These are phyloP conservation scores for Syrrhaptes paradoxus DNA, from an alignment of 2,113 vertebrate species.

Conservation along the genomic window DNA sequence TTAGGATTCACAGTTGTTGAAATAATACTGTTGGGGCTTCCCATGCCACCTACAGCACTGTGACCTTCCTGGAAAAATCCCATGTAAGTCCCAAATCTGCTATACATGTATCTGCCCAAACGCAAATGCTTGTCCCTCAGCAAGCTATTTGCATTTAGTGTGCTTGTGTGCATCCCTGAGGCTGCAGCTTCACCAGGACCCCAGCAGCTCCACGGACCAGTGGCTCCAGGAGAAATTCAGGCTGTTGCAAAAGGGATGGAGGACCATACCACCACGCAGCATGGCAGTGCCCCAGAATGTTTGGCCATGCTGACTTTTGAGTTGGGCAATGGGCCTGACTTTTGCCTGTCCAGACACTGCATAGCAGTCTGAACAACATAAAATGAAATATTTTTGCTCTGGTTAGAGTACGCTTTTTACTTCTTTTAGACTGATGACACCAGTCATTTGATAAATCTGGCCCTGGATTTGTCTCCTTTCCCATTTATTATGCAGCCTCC, in stretches of 20 bases:
- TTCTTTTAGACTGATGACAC: background rate
- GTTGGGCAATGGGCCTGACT: accelerated
- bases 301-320: background rate
- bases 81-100: background rate
- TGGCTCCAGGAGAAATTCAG: background rate
- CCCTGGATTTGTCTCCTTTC: background rate
- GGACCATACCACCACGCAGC: accelerated
- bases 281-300: accelerated
- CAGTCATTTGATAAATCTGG: background rate
- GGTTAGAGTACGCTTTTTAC: background rate
- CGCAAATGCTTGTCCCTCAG: background rate
- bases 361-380: background rate
- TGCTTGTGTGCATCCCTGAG: background rate
- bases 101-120: accelerated
- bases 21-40: background rate
- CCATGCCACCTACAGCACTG: accelerated
- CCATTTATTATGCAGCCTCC: background rate
- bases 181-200: background rate
- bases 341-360: background rate
- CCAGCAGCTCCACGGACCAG: accelerated
- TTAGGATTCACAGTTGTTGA: background rate
- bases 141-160: background rate
- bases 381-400: background rate
- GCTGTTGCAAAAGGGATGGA: background rate
- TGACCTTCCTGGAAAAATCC: background rate